Percentiles rank a stretch among this genome's conserved stretches.
These are phyloP conservation scores for Hirtodrosophila trivittata DNA, from an alignment of 2,888 invertebrate genomes.

Conservation along the genomic window DNA sequence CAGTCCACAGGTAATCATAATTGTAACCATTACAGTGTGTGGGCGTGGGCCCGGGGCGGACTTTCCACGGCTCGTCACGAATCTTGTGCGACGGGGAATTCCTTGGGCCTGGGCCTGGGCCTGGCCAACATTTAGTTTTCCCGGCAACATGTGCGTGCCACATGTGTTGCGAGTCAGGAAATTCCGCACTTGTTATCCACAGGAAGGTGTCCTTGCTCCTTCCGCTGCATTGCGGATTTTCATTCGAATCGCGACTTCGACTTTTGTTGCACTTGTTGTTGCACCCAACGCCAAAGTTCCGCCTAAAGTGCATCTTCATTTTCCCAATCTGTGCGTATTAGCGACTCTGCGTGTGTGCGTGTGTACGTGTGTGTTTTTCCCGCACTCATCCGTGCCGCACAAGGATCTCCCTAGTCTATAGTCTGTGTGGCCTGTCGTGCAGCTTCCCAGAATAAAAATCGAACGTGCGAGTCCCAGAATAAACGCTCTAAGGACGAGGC, in stretches of 20 bases:
- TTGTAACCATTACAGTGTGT: slow-evolving; percentile 9
- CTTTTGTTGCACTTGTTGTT: slow-evolving; percentile 55
- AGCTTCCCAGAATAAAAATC: slow-evolving; percentile 30
- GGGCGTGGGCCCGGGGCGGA: slow-evolving; percentile 39
- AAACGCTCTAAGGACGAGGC: neutral
- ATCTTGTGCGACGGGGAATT: slow-evolving; percentile 52
- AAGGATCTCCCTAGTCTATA: slow-evolving; percentile 9
- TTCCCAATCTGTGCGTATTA: slow-evolving; percentile 1
- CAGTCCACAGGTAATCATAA: slow-evolving; percentile 41
- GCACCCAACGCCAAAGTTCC: slow-evolving; percentile 30
- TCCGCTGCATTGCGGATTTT: slow-evolving; percentile 57
- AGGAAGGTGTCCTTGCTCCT: slow-evolving; percentile 56
- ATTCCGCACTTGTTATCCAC: slow-evolving; percentile 65
- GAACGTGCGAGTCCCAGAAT: neutral
- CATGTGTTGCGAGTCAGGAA: slow-evolving; percentile 66
- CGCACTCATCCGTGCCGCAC: slow-evolving; percentile 7
- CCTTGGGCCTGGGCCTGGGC: slow-evolving; percentile 30
- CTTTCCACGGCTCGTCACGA: slow-evolving; percentile 30
- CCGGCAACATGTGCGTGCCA: slow-evolving; percentile 67
- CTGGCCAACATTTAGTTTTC: slow-evolving; percentile 13
- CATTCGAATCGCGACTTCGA: slow-evolving; percentile 57
- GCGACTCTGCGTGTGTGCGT: neutral
- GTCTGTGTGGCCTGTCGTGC: slow-evolving; percentile 4
- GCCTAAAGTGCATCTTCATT: slow-evolving; percentile 20
- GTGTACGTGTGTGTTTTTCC: slow-evolving; percentile 12